Evolutionary conservation across 2,113 vertebrate species (phyloP), one percentile per base, ranked within the genome.

Genomic region (Alethe castanea): DNA sequence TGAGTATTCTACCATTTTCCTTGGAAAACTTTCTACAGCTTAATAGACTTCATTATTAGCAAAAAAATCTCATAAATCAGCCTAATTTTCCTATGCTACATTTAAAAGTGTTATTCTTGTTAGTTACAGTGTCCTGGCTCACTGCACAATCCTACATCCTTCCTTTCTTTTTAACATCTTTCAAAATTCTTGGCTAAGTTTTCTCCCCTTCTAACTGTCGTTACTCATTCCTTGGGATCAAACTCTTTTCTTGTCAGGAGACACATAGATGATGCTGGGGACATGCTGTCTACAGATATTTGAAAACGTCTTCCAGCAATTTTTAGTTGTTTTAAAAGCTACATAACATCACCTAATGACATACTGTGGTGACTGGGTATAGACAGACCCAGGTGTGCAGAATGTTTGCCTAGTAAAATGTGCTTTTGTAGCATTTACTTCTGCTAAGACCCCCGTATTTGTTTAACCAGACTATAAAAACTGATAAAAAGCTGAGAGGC

Each of bases 1-100:
- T 92, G 74, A 52, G 67, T 95, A 95, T 93, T 90, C 85, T 93
- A 94, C 87, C 93, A 87, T 91, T 95, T 91, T 38, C 72, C 81
- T 93, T 93, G 93, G 95, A 92, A 94, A 70, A 66, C 24, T 56
- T 91, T 80, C 64, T 87, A 44, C 79, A 83, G 47, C 31, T 93
- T 94, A 94, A 91, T 70, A 83, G 56, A 94, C 79, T 93, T 84
- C 83, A 67, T 94, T 87, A 94, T 72, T 69, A 94, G 66, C 6
- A 80, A 84, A 95, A 87, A 80, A 91, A 25, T 79, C 70, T 38
- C 52, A 1, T 66, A 92, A 92, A 88, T 95, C 93, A 94, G 62
- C 13, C 64, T 95, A 47, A 92, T 95, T 96, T 96, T 95, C 91
- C 90, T 85, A 65, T 77, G 87, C 23, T 88, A 60, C 54, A 44